Evolutionary conservation across 2,113 vertebrate species (phyloP).

Genomic region (Pseudorasbora parva): DNA sequence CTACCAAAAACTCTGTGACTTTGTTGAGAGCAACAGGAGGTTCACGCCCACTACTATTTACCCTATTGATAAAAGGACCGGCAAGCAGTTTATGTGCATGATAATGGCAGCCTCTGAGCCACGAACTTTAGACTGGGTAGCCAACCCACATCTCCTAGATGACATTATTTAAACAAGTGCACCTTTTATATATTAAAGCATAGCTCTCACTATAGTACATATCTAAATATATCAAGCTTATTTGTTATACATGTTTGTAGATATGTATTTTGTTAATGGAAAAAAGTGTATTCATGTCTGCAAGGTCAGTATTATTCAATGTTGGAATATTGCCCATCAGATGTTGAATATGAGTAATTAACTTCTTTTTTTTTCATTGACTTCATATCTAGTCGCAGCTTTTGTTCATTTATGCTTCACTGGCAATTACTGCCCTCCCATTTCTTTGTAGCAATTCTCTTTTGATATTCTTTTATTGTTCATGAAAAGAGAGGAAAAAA

Average conservation of each 20-base stretch:
- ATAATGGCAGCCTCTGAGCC: conserved; percentile 98
- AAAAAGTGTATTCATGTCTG: conserved; percentile 61
- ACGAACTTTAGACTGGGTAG: conserved; percentile 95
- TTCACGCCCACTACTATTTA: conserved; percentile 98
- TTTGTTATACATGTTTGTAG: conserved; percentile 74
- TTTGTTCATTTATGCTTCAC: background rate
- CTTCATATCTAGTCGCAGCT: background rate
- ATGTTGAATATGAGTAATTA: conserved; percentile 57
- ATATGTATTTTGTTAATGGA: conserved; percentile 75
- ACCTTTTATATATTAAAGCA: conserved; percentile 70
- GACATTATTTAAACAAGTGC: conserved; percentile 88
- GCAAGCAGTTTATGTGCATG: conserved; percentile 99
- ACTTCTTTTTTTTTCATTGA: conserved; percentile 1
- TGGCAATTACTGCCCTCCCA: conserved; percentile 11
- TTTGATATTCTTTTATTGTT: conserved; percentile 32
- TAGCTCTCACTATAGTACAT: conserved; percentile 66
- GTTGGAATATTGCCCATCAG: conserved; percentile 69
- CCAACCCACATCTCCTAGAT: conserved; percentile 94
- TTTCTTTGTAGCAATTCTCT: conserved; percentile 34
- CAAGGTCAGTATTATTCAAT: conserved; percentile 71
- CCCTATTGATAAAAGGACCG: conserved; percentile 94
- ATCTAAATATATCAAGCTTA: conserved; percentile 71
- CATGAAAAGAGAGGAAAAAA: conserved; percentile 1
- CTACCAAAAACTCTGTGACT: conserved; percentile 96
- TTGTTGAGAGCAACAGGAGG: conserved; percentile 92